Percentiles rank a stretch among this genome's conserved stretches.
Conservation (phyloP, 1,140 invertebrate genomes). For the Sitophilus oryzae region DNA sequence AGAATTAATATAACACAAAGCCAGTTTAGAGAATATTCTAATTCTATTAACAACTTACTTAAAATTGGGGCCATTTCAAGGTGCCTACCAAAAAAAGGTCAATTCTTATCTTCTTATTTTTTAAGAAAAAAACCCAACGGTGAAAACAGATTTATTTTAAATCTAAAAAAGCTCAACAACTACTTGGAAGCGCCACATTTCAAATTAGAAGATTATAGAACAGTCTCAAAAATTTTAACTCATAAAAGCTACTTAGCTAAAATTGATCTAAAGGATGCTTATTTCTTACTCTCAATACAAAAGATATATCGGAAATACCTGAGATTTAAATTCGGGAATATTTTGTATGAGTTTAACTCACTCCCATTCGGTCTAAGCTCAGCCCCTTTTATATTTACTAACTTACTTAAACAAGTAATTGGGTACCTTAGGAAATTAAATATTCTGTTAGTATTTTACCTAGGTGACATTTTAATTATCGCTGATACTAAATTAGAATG, state of each 20-base stretch:
- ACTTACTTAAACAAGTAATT: not conserved
- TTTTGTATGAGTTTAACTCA: constrained; percentile 6
- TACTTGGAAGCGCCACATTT: constrained; percentile 1
- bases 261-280: not conserved
- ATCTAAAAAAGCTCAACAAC: constrained; percentile 3
- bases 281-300: not conserved
- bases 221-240: not conserved
- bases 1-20: too few relatives aligned
- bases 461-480: constrained; percentile 9
- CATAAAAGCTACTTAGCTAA: constrained; percentile 1
- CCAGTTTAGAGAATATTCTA: too few relatives aligned
- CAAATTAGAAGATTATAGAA: constrained; percentile 6
- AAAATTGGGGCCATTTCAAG: too few relatives aligned
- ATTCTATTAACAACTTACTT: too few relatives aligned
- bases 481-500: not conserved
- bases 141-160: constrained; percentile 7
- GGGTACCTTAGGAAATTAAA: not conserved
- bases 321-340: not conserved
- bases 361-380: not conserved
- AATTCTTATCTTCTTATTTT: too few relatives aligned
- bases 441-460: constrained; percentile 1
- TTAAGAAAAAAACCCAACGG: constrained; percentile 9
- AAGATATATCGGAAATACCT: not conserved
- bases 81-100: too few relatives aligned
- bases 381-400: constrained; percentile 1